These are phyloP conservation scores for Mya arenaria DNA, from an alignment of 1,140 invertebrate genomes.

Conservation along the genomic window DNA sequence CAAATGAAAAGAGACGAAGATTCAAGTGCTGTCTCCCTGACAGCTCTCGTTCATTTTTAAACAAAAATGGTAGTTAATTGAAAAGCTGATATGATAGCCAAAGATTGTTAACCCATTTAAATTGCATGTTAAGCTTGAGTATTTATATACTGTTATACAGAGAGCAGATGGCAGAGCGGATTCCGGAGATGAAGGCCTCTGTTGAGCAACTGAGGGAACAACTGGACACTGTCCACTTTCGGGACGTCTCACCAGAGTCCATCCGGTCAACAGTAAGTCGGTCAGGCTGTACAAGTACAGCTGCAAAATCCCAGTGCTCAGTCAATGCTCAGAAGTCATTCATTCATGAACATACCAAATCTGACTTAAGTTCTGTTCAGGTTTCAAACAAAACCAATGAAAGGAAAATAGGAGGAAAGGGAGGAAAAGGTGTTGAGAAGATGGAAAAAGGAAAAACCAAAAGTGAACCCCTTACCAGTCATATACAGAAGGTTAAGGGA, in stretches of 20 bases:
- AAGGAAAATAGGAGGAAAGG: too few species aligned
- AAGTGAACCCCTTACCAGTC: too few species aligned
- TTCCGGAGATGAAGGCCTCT: constrained; percentile 39
- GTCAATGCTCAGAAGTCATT: too few species aligned
- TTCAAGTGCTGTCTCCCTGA: too few species aligned
- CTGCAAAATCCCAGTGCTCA: not conserved
- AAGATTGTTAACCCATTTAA: not conserved
- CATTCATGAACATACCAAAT: too few species aligned
- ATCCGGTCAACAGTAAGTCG: constrained; percentile 52
- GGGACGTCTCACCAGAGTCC: constrained; percentile 24
- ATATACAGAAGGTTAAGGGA: too few species aligned
- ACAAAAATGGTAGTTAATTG: not conserved
- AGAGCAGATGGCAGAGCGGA: constrained; percentile 43
- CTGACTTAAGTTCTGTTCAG: too few species aligned
- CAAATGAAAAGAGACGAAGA: too few species aligned
- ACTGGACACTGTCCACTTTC: constrained; percentile 19
- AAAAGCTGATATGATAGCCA: not conserved
- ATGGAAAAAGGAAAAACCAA: too few species aligned
- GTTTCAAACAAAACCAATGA: too few species aligned
- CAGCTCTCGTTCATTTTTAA: too few species aligned
- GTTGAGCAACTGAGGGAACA: constrained; percentile 30
- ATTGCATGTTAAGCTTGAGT: not conserved
- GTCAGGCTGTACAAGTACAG: not conserved
- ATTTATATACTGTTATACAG: constrained; percentile 4
- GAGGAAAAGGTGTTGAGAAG: too few species aligned